Percentiles rank a stretch among this genome's conserved stretches.
Conservation (phyloP, 2,113 vertebrate species). For the Odontophorus gujanensis region DNA sequence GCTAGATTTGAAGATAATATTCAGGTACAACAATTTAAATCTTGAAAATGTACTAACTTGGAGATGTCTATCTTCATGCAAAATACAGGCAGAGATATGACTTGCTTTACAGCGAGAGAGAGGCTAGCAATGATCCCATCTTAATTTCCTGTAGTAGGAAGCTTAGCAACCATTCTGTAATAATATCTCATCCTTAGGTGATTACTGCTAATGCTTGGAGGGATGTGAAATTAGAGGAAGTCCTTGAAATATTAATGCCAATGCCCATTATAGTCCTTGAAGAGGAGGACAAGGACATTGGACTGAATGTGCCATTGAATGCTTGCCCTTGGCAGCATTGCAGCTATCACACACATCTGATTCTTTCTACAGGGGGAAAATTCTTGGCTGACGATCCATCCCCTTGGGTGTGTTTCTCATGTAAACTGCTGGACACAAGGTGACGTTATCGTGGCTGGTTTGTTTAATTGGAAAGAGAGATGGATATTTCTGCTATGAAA, state of each 20-base stretch:
- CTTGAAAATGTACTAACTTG: background rate
- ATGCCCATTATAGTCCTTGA: conserved; percentile 30
- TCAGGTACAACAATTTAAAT: background rate
- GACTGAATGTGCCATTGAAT: conserved; percentile 24
- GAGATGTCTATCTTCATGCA: background rate
- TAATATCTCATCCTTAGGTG: conserved; percentile 13
- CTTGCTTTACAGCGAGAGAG: background rate
- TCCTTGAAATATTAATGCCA: conserved; percentile 58
- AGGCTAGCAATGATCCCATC: background rate
- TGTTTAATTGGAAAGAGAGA: background rate
- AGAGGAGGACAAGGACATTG: conserved; percentile 22
- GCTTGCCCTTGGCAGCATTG: conserved; percentile 4
- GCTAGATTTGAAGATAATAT: conserved; percentile 14
- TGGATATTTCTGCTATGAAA: background rate
- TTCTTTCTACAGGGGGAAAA: conserved; percentile 34
- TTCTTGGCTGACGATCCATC: conserved; percentile 34
- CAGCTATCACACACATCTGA: conserved; percentile 10
- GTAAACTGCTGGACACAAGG: conserved; percentile 5
- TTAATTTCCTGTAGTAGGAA: conserved; percentile 61
- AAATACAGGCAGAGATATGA: background rate
- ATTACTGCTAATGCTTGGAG: conserved; percentile 6
- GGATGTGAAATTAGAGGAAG: conserved; percentile 37
- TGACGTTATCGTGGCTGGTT: conserved; percentile 11
- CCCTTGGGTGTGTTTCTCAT: background rate
- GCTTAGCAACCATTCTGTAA: conserved; percentile 8